Base-by-base conservation (phyloP, 92 coral and sea anemone genomes). In the Palythoa grandiflora region DNA sequence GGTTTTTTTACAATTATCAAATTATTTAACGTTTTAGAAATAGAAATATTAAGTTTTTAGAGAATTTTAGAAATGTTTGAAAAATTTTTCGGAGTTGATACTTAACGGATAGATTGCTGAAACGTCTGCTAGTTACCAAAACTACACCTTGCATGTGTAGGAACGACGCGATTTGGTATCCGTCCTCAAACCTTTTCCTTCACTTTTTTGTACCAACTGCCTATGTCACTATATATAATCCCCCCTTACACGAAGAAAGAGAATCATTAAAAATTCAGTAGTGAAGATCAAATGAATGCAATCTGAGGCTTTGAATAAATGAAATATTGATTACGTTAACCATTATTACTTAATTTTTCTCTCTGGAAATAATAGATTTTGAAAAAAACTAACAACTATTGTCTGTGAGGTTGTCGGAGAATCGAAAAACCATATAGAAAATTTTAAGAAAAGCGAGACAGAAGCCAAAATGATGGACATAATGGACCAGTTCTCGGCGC, bases 391-490 rank as follows among this genome's bases (percentile, higher is more conserved):
- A 9, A 61, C 38, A 15, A 15, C 37, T 61, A 17, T 63, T 63
- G n/a, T 21, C 19, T 21, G 59, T 21, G 37, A 48, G 47, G 4
- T 16, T 9, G 17, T 16, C 35, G 20, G 53, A 15, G 57, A 17
- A 15, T 12, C 9, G 38, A 60, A 6, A n/a, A 1, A 75, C 9
- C 15, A 47, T 9, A 63, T 0, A 11, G 36, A 17, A n/a, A 37
- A 40, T 3, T 17, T 1, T 9, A 66, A 66, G 47, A 77, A 5
- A 35, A 77, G 36, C 7, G 15, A 10, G 17, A 51, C 38, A 28
- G 60, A 14, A 81, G 37, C 54, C 89, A 95, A 91, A 57, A 91
- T 95, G 94, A 94, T 95, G 89, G 98, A 95, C 78, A 89, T 93
- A 9, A 92, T 95, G 65, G 96, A 95, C n/a, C 98, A 95, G 87